A percentile compares a stretch with the other conserved stretches of the same genome.
phyloP scores from a whole-genome alignment of 2,888 invertebrate species.

The Rutpela maculata region DNA sequence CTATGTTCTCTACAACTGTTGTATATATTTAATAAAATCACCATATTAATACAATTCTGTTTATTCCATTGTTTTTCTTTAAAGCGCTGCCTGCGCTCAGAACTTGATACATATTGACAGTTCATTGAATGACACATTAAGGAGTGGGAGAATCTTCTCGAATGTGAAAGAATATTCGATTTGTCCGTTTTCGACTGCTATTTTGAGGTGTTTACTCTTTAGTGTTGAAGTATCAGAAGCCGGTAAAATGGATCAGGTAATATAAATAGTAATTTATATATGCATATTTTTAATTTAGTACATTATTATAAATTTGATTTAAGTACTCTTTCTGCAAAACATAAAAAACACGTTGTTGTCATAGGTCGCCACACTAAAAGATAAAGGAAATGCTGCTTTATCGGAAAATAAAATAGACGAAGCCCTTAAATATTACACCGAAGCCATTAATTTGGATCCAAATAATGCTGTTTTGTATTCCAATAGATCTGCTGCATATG shows the following conservation, averaged over 20 bases:
- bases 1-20: too few species aligned
- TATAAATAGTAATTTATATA: neutral
- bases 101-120: neutral
- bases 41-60: too few species aligned
- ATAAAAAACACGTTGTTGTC: constrained; percentile 50
- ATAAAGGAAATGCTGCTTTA: constrained; percentile 90
- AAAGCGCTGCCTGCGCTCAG: neutral
- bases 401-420: constrained; percentile 85
- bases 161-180: constrained; percentile 22
- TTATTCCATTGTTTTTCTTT: neutral
- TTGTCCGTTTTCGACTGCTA: constrained; percentile 8
- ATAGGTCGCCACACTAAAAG: constrained; percentile 88
- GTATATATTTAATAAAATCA: too few species aligned
- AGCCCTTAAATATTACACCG: constrained; percentile 87
- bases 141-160: constrained; percentile 27
- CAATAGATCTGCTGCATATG: constrained; percentile 93
- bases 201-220: constrained; percentile 1
- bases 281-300: neutral
- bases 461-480: constrained; percentile 93
- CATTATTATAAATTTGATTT: neutral
- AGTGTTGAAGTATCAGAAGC: neutral
- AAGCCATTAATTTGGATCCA: constrained; percentile 87
- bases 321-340: constrained; percentile 12
- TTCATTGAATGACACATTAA: neutral
- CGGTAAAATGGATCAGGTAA: constrained; percentile 32